Evolutionary conservation across 2,888 invertebrate species (phyloP), one percentile per base, ranked within the genome.

Genomic region (Andricus quercusramuli): DNA sequence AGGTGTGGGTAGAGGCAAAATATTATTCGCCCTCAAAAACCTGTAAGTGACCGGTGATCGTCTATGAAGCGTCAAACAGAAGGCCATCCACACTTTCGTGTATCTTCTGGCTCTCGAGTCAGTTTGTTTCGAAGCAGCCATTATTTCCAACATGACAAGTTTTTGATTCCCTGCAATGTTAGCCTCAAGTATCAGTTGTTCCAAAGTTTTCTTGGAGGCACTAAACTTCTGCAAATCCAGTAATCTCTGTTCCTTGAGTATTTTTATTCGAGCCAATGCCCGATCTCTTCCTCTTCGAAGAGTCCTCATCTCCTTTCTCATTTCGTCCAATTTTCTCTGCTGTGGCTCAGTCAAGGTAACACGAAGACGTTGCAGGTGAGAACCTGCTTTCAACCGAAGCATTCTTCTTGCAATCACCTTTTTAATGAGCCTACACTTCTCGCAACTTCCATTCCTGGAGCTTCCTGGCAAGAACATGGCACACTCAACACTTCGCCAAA

Each of bases 1-100:
- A 74, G 74, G 29, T 32, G 74, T 51, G 4, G 74, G 74, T n/a
- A 74, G 51, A n/a, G 74, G 74, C n/a, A 74, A 56, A 37, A 74
- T 32, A 29, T 74, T 32, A n/a, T 74, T 74, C 0, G 13, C n/a
- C 20, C 56, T 74, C 56, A 74, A 56, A 74, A 51, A 74, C 32
- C 56, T 56, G 11, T 74, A 74, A n/a, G 32, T 56, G 0, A 56
- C 4, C 9, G 56, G 47, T 25, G 74, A 74, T 3, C 56, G 29
- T 15, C 32, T 56, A 6, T 51, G 51, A n/a, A 74, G 56, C 9
- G 74, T 56, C 32, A 74, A 74, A 74, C 74, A 74, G 4, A 74
- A 56, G 3, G 32, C 37, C n/a, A 74, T 74, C 74, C 74, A 74
- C 15, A 25, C 32, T 29, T 32, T 74, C 6, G 74, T 56, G n/a